Percentiles rank a stretch among this genome's conserved stretches.
Conservation (phyloP, 2,888 invertebrate species). For the Leucophora obtusa region DNA sequence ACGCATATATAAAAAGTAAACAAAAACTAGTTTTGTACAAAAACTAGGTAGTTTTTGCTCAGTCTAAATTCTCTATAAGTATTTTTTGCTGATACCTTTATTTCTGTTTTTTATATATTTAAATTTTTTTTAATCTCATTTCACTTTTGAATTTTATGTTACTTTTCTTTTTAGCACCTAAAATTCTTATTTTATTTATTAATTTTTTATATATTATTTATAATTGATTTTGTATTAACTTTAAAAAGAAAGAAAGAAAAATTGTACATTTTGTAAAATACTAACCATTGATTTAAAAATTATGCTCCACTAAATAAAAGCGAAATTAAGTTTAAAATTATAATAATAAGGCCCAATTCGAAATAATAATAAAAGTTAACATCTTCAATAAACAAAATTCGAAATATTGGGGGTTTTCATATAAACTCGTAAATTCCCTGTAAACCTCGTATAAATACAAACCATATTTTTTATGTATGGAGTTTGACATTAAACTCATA, state of each 20-base stretch:
- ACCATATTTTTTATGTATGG: too few species aligned
- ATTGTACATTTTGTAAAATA: constrained; percentile 61
- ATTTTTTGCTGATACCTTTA: constrained; percentile 54
- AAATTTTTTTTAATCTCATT: neutral
- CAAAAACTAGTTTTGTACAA: too few species aligned
- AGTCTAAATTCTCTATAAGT: neutral
- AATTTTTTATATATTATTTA: constrained; percentile 36
- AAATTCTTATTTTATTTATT: constrained; percentile 30
- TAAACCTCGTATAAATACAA: too few species aligned
- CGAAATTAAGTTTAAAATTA: constrained; percentile 24
- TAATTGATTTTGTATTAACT: constrained; percentile 17
- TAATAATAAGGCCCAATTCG: constrained; percentile 30
- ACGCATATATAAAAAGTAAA: too few species aligned
- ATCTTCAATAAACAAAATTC: constrained; percentile 32
- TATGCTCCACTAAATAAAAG: constrained; percentile 45
- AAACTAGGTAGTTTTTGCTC: too few species aligned
- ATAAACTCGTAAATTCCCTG: too few species aligned
- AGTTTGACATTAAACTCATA: too few species aligned
- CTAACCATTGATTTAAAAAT: constrained; percentile 48
- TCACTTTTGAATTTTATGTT: constrained; percentile 31
- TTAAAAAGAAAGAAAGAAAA: constrained; percentile 24
- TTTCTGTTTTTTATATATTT: constrained; percentile 9
- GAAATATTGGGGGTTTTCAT: too few species aligned
- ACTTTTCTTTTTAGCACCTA: constrained; percentile 47
- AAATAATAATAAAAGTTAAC: constrained; percentile 45